phyloP scores from a whole-genome alignment of 2,113 vertebrate genomes.

The Ceuthmochares aereus region DNA sequence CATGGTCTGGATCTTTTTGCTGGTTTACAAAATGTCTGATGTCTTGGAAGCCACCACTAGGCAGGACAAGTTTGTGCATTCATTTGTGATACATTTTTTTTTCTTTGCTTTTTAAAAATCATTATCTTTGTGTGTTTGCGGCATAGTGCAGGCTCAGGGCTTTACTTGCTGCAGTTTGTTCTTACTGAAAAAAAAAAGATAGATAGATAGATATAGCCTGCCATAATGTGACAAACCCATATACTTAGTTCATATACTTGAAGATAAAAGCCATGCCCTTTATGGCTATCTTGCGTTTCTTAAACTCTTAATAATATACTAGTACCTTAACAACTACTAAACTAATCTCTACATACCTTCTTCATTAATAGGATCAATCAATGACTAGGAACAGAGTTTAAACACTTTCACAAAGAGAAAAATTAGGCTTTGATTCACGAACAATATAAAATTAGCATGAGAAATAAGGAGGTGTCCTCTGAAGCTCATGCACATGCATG shows the following conservation, averaged over 20 bases:
- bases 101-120: background rate
- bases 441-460: background rate
- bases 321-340: background rate
- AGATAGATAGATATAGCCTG: background rate
- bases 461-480: background rate
- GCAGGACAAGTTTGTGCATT: background rate
- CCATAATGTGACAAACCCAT: background rate
- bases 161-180: background rate
- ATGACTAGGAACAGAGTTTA: background rate
- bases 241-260: background rate
- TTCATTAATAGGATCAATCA: background rate
- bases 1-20: background rate
- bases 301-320: background rate
- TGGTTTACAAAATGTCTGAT: constrained; percentile 4
- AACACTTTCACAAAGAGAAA: background rate
- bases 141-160: background rate
- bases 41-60: background rate
- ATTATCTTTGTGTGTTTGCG: background rate
- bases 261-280: background rate
- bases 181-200: background rate
- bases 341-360: background rate
- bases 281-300: background rate
- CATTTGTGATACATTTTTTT: background rate
- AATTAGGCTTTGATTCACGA: background rate
- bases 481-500: background rate